These are phyloP conservation scores for Eleginops maclovinus DNA, from an alignment of 2,113 vertebrate species.

Conservation along the genomic window DNA sequence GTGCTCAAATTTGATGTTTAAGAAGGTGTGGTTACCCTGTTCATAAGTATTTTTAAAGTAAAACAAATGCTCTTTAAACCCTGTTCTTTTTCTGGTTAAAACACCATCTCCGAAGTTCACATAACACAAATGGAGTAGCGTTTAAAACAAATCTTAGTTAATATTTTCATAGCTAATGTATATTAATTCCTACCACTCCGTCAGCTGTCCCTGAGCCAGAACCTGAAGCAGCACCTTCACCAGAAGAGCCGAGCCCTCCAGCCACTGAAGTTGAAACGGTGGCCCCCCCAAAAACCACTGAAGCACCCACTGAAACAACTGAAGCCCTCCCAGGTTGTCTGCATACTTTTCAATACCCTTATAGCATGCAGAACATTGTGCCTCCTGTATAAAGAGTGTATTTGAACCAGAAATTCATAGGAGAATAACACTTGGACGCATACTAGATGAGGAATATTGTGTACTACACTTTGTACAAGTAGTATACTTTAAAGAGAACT, in stretches of 20 bases:
- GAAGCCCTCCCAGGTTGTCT: constrained; percentile 68
- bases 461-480: not conserved
- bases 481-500: not conserved
- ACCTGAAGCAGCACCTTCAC: constrained; percentile 28
- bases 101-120: not conserved
- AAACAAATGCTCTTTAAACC: not conserved
- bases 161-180: not conserved
- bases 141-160: not conserved
- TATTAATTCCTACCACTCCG: not conserved
- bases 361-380: constrained; percentile 1
- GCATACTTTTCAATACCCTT: not conserved
- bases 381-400: constrained; percentile 19
- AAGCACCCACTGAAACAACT: constrained; percentile 45
- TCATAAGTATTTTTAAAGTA: not conserved
- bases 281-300: constrained; percentile 39
- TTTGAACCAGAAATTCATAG: not conserved
- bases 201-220: constrained; percentile 52
- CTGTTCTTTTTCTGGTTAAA: not conserved
- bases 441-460: not conserved
- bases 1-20: too few species aligned
- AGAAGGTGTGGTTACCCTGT: too few species aligned
- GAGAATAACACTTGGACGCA: not conserved
- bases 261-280: constrained; percentile 29
- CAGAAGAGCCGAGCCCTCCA: constrained; percentile 40
- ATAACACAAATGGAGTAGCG: not conserved